A percentile compares a stretch with the other conserved stretches of the same genome.
Conservation (phyloP, 2,888 invertebrate species). For the Aspidapion aeneum region DNA sequence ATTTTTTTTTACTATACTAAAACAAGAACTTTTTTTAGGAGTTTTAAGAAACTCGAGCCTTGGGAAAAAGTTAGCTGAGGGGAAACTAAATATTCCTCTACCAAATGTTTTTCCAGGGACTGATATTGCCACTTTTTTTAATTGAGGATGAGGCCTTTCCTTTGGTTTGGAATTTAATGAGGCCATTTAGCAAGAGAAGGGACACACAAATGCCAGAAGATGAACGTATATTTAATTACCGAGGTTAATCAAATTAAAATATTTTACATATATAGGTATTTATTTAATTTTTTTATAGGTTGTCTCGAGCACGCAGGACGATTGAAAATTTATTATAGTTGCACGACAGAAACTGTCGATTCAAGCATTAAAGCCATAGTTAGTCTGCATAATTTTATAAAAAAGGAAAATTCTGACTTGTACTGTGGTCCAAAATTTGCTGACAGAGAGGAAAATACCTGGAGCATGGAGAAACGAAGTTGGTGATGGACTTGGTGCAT, state of each 20-base stretch:
- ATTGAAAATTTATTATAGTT: background rate
- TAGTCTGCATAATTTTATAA: conserved; percentile 3
- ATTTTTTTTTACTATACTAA: no score
- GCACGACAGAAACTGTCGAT: conserved; percentile 1
- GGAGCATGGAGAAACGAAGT: background rate
- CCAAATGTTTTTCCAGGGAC: background rate
- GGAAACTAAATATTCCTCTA: background rate
- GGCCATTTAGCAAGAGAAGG: background rate
- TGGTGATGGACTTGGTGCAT: background rate
- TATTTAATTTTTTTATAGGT: background rate
- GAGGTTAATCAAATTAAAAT: no score
- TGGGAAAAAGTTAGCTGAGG: background rate
- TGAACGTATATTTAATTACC: background rate
- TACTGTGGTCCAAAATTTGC: background rate
- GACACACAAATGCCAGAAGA: background rate
- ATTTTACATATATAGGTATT: background rate
- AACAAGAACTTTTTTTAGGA: no score
- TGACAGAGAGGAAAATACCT: background rate
- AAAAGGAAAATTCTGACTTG: background rate
- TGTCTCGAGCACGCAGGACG: background rate
- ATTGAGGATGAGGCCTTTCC: background rate
- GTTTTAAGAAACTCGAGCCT: background rate
- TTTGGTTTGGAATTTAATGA: background rate
- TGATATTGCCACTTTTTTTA: background rate
- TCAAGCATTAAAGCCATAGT: background rate